These are phyloP conservation scores for Chauna torquata DNA, from an alignment of 2,113 vertebrate genomes.

Conservation along the genomic window DNA sequence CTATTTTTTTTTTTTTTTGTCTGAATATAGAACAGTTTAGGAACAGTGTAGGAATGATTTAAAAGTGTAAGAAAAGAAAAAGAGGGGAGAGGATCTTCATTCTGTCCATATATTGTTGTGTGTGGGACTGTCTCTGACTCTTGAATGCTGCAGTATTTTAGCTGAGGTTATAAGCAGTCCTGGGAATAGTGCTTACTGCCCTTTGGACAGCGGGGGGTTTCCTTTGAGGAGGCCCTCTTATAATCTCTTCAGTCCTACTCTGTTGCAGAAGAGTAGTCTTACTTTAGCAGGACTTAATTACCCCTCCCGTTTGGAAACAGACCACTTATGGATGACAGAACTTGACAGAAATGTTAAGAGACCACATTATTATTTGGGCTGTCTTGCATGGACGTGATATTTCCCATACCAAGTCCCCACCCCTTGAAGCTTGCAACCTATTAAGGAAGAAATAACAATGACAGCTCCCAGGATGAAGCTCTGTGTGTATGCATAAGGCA, in stretches of 20 bases:
- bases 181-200: neutral
- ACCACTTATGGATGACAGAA: neutral
- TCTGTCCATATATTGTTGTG: neutral
- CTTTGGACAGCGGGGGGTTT: neutral
- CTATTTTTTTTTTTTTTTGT: accelerated
- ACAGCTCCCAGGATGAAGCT: neutral
- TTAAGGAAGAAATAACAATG: neutral
- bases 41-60: neutral
- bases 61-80: neutral
- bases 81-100: neutral
- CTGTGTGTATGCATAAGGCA: neutral
- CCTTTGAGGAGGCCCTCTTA: neutral
- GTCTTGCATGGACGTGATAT: neutral
- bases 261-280: neutral
- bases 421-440: neutral
- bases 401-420: neutral
- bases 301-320: neutral
- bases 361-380: neutral
- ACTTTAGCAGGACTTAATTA: neutral
- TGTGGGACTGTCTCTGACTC: neutral
- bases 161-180: neutral
- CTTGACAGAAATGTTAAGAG: neutral
- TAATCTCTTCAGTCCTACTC: neutral
- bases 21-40: neutral
- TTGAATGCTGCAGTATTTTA: neutral